Evolutionary conservation across 64 coral and sea anemone genomes (phyloP), one percentile per base, ranked within the genome.

Genomic region (Anthopleura sola): DNA sequence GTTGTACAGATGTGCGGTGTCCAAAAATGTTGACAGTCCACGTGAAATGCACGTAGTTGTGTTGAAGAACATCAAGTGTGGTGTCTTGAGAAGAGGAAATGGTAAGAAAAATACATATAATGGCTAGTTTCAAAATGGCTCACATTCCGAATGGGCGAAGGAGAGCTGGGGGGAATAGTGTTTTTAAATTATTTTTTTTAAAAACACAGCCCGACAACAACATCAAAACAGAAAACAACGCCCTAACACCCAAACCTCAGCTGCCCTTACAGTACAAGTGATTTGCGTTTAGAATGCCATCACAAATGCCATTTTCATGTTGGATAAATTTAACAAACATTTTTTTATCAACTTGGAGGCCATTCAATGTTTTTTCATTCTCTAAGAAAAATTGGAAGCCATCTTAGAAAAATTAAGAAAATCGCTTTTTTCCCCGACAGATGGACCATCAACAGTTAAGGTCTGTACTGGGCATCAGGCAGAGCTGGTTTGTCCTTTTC

Each of bases 51-150:
- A 79, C 19, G 17, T 79, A 3, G 14, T 79, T 26, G 44, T 79
- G 15, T 6, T 79, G 18, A 79, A 79, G 44, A 79, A 79, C 14
- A 37, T 79, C 76, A 79, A 79, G 37, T 79, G 76, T 71, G 29
- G 26, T 31, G 12, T 31, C 29, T 31, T 71, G 66, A 71, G 2
- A 62, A 62, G 23, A n/a, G 20, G 24, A 62, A 62, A n/a, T 21
- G 16, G 29, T 19, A 39, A 76, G 23, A 37, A 76, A 76, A 76
- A 34, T n/a, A n/a, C n/a, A n/a, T n/a, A n/a, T n/a, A n/a, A n/a
- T n/a, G n/a, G n/a, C n/a, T n/a, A n/a, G n/a, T n/a, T n/a, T n/a
- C n/a, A n/a, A n/a, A n/a, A n/a, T n/a, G n/a, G n/a, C n/a, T n/a
- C n/a, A n/a, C 40, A 44, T 44, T 44, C 40, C 9, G 40, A 44